phyloP scores from a whole-genome alignment of 2,797 vertebrate genomes.

The Podargus strigoides region DNA sequence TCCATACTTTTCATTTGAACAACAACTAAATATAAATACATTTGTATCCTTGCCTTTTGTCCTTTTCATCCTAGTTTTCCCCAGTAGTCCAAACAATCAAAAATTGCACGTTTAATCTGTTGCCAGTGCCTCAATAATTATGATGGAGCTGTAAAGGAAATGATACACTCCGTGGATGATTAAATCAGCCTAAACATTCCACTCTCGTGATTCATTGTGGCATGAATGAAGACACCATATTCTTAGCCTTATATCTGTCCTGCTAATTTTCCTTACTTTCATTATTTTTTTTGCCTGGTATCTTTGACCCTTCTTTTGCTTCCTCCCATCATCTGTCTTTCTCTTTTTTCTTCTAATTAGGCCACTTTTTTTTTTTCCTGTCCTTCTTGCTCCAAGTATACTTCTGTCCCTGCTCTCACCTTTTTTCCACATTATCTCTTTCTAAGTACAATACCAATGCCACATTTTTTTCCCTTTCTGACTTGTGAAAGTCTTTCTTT shows the following conservation, averaged over 20 bases:
- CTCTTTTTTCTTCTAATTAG: constrained; percentile 71
- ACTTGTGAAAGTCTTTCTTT: constrained; percentile 75
- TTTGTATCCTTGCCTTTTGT: neutral
- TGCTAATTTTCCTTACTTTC: constrained; percentile 51
- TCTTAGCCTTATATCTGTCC: constrained; percentile 22
- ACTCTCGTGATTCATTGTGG: constrained; percentile 19
- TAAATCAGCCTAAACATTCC: constrained; percentile 56
- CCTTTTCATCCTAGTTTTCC: neutral
- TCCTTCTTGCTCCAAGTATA: constrained; percentile 70
- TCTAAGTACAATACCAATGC: constrained; percentile 71
- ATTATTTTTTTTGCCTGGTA: constrained; percentile 16
- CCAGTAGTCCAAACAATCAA: neutral
- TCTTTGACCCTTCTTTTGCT: constrained; percentile 56
- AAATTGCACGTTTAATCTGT: neutral
- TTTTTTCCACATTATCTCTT: constrained; percentile 68
- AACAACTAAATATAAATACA: neutral
- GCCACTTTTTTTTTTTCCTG: constrained; percentile 58
- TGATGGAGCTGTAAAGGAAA: constrained; percentile 41
- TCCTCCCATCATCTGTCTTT: constrained; percentile 7
- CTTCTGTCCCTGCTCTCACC: constrained; percentile 60
- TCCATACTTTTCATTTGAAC: neutral
- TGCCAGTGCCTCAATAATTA: constrained; percentile 32
- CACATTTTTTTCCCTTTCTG: constrained; percentile 57
- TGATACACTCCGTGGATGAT: neutral
- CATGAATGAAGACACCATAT: constrained; percentile 41